Percentiles rank a stretch among this genome's conserved stretches.
phyloP scores from a whole-genome alignment of 2,797 vertebrate genomes.

The Alfaro cultratus region DNA sequence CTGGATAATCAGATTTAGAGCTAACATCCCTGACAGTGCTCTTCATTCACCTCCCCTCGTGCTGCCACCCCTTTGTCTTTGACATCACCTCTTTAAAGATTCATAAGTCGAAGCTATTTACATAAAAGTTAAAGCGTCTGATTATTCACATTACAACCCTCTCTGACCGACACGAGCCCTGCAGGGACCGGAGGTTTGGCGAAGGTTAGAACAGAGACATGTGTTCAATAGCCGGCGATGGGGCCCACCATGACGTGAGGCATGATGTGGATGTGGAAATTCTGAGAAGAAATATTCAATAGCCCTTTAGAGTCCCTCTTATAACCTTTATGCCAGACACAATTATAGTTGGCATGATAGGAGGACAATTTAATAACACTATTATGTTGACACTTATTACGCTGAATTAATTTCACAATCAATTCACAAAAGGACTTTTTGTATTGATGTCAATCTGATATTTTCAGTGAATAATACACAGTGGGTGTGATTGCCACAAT shows the following conservation, averaged over 20 bases:
- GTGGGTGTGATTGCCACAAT: slow-evolving; percentile 5
- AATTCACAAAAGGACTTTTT: slow-evolving; percentile 34
- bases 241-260: slow-evolving; percentile 43
- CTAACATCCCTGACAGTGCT: slow-evolving; percentile 60
- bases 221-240: slow-evolving; percentile 47
- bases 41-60: slow-evolving; percentile 50
- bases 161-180: slow-evolving; percentile 71
- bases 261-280: slow-evolving; percentile 29
- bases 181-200: slow-evolving; percentile 60
- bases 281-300: slow-evolving; percentile 24
- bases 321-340: slow-evolving; percentile 13
- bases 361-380: slow-evolving; percentile 34
- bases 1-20: slow-evolving; percentile 61
- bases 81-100: slow-evolving; percentile 83
- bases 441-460: slow-evolving; percentile 35
- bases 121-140: slow-evolving; percentile 81
- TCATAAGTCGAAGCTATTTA: slow-evolving; percentile 78
- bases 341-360: slow-evolving; percentile 25
- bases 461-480: slow-evolving; percentile 36
- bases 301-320: slow-evolving; percentile 17
- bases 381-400: slow-evolving; percentile 28
- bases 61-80: slow-evolving; percentile 77
- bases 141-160: slow-evolving; percentile 82
- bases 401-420: slow-evolving; percentile 30
- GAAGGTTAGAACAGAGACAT: slow-evolving; percentile 73